phyloP scores from a whole-genome alignment of 2,113 vertebrate genomes.

The Pipra filicauda region DNA sequence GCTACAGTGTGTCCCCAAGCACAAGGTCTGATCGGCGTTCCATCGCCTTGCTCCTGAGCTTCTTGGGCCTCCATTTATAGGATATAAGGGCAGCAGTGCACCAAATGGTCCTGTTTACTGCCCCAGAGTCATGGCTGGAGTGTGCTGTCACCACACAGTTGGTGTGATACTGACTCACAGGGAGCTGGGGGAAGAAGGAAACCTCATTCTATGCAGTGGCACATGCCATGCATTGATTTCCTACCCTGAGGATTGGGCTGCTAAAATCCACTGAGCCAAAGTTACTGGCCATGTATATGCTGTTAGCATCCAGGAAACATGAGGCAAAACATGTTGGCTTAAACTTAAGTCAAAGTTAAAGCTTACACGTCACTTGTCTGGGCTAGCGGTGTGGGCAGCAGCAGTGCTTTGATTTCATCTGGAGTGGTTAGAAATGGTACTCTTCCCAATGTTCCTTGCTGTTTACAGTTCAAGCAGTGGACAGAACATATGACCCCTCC shows the following conservation, averaged over 20 bases:
- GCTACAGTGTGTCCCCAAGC: constrained; percentile 88
- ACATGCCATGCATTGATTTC: not conserved
- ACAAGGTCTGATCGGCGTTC: constrained; percentile 76
- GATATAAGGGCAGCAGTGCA: not conserved
- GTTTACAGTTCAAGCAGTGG: not conserved
- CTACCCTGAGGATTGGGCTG: not conserved
- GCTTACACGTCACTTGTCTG: not conserved
- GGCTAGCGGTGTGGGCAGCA: not conserved
- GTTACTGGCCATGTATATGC: not conserved
- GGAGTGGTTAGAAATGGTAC: not conserved
- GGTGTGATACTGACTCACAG: not conserved
- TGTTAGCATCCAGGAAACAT: not conserved
- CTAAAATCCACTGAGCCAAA: not conserved
- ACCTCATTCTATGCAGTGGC: not conserved
- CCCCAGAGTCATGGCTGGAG: not conserved
- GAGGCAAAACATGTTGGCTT: not conserved
- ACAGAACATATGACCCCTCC: not conserved
- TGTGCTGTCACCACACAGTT: not conserved
- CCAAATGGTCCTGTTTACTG: not conserved
- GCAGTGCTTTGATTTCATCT: not conserved
- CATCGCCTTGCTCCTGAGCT: not conserved
- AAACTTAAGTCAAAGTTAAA: not conserved
- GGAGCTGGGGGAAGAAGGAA: not conserved
- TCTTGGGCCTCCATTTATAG: not conserved
- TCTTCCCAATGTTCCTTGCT: not conserved